A percentile compares a stretch with the other conserved stretches of the same genome.
Conservation (phyloP, 1,140 invertebrate genomes). For the Zaprionus davidi region DNA sequence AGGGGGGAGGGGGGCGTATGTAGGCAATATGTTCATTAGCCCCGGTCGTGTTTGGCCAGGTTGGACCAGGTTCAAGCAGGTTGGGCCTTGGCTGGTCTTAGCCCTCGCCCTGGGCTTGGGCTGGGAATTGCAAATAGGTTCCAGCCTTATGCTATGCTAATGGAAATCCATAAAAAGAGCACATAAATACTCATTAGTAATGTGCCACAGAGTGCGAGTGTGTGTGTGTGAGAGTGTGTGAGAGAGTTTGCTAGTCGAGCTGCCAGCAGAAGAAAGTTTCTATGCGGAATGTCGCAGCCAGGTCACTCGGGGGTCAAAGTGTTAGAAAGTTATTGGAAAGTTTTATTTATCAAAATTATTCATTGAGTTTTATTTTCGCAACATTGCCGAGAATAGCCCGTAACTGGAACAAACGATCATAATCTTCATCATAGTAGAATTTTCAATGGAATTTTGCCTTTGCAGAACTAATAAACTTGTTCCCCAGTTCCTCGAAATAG, state of each 20-base stretch:
- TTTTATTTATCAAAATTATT: conserved; percentile 26
- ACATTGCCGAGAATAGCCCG: conserved; percentile 15
- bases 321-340: conserved; percentile 73
- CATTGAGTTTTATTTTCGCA: conserved; percentile 43
- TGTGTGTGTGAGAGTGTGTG: conserved; percentile 16
- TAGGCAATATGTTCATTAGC: conserved; percentile 63
- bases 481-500: conserved; percentile 1
- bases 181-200: conserved; percentile 77
- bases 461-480: conserved; percentile 20
- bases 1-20: no score
- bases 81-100: conserved; percentile 4
- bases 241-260: conserved; percentile 3
- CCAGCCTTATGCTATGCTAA: conserved; percentile 73
- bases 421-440: conserved; percentile 22
- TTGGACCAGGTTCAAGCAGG: not conserved
- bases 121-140: conserved; percentile 34
- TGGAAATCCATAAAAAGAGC: conserved; percentile 77
- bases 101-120: conserved; percentile 6
- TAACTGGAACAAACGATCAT: conserved; percentile 51
- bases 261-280: conserved; percentile 57
- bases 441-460: conserved; percentile 22
- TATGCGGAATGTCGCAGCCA: conserved; percentile 36
- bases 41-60: conserved; percentile 5
- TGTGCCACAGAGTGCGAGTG: conserved; percentile 10
- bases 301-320: conserved; percentile 57